These are phyloP conservation scores for Tribolium castaneum DNA, from an alignment of 1,140 invertebrate species.

Conservation along the genomic window DNA sequence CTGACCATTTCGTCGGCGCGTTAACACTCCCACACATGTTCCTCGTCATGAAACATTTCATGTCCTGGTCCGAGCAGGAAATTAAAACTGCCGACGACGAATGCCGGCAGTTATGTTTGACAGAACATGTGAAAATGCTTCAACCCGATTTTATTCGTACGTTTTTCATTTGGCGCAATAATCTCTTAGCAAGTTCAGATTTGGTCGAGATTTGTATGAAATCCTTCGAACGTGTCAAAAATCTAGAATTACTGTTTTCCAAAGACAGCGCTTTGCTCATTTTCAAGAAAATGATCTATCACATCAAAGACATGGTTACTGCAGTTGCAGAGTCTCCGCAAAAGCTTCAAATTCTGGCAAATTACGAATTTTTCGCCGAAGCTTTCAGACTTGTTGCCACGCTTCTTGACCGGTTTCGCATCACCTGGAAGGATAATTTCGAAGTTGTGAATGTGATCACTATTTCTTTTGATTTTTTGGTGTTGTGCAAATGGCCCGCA, in stretches of 20 bases:
- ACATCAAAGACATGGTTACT: neutral
- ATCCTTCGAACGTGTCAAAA: neutral
- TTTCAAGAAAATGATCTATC: neutral
- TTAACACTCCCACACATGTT: neutral
- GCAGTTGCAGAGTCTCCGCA: neutral
- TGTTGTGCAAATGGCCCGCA: constrained; percentile 60
- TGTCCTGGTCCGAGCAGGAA: neutral
- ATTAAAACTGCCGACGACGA: neutral
- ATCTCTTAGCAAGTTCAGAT: neutral
- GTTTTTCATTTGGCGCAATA: neutral
- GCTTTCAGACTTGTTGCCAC: constrained; percentile 71
- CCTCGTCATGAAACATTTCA: neutral
- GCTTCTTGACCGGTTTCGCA: constrained; percentile 75
- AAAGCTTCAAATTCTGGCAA: neutral
- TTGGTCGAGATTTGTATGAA: neutral
- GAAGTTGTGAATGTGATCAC: constrained; percentile 70
- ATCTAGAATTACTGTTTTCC: neutral
- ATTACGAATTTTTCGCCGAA: constrained; percentile 64
- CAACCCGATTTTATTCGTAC: neutral
- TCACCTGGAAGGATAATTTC: constrained; percentile 77
- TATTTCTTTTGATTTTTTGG: constrained; percentile 61
- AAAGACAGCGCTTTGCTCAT: neutral
- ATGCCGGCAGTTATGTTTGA: neutral
- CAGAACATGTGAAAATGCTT: neutral
- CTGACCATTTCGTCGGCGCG: neutral